Evolutionary conservation across 1,140 invertebrate genomes (phyloP), one percentile per base, ranked within the genome.

Genomic region (Pissodes strobi): DNA sequence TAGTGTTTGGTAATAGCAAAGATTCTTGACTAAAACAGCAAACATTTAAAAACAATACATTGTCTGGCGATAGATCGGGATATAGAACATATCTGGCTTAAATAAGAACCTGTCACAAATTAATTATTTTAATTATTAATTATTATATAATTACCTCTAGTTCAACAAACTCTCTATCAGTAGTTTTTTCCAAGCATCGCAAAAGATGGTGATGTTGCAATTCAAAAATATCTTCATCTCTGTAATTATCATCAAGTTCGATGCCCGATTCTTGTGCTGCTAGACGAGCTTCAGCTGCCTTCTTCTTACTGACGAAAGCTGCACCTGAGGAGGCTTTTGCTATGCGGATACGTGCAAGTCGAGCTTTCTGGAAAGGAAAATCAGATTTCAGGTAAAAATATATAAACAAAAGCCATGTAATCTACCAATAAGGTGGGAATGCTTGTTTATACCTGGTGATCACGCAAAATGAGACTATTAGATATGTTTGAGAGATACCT

Each of bases 281-380:
- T 66, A 95, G 81, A 49, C 94, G 83, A 4, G 96, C 95, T 78
- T 99, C 97, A 1, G 94, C 94, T n/a, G 95, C 95, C 79, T 98
- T 98, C 87, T 99, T 99, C 83, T 98, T 98, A 76, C 87, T 94
- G 49, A 98, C 93, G 81, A 99, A 98, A 3, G 97, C 97, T 4
- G 96, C 96, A n/a, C 97, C 96, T 49, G 94, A 97, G 3, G 96
- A 98, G 25, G 98, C 97, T 79, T 99, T 99, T 25, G 97, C 97
- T 78, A 99, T 97, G 67, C 94, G 88, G 72, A 99, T 99, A 67
- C 97, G 86, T 38, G 97, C 95, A 78, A 99, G 84, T 67, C 97
- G 87, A 27, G 97, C 97, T 95, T 99, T 99, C 97, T 99, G 87
- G 23, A 90, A 88, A 69, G n/a, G n/a, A 67, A 51, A 58, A 74